A percentile compares a stretch with the other conserved stretches of the same genome.
Conservation (phyloP, 2,797 vertebrate genomes). For the Columba guinea region DNA sequence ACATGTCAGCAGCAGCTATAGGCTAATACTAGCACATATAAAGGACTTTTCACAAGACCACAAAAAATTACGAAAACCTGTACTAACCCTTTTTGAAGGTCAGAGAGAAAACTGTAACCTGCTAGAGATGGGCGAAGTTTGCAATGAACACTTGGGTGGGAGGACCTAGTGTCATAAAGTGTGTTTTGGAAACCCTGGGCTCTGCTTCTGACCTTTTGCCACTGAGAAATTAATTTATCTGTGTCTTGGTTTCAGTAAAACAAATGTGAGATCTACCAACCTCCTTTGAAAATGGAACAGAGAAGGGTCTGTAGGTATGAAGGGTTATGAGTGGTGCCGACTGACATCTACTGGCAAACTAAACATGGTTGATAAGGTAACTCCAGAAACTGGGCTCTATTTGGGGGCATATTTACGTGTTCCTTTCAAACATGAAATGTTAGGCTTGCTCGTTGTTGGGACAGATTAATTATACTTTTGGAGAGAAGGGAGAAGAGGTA, state of each 20-base stretch:
- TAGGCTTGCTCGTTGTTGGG: not conserved
- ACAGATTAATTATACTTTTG: not conserved
- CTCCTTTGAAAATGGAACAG: not conserved
- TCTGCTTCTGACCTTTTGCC: not conserved
- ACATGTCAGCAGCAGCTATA: not conserved
- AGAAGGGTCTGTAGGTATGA: not conserved
- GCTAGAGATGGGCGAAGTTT: not conserved
- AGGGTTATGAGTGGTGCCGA: not conserved
- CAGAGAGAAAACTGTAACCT: not conserved
- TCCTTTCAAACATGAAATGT: not conserved
- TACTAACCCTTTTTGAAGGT: not conserved
- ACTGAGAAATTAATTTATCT: not conserved
- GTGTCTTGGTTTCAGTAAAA: not conserved
- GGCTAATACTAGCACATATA: not conserved
- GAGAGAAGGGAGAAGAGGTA: not conserved
- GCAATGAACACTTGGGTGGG: not conserved
- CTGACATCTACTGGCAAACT: constrained; percentile 7
- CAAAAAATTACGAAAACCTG: not conserved
- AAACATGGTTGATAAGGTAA: not conserved
- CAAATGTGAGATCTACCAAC: not conserved
- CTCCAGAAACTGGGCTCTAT: not conserved
- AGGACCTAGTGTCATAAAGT: not conserved
- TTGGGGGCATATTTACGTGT: not conserved
- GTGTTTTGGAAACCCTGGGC: not conserved
- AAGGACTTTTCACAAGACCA: not conserved